Evolutionary conservation across 1,140 invertebrate species (phyloP), one percentile per base, ranked within the genome.

Genomic region (Vollenhovia emeryi): DNA sequence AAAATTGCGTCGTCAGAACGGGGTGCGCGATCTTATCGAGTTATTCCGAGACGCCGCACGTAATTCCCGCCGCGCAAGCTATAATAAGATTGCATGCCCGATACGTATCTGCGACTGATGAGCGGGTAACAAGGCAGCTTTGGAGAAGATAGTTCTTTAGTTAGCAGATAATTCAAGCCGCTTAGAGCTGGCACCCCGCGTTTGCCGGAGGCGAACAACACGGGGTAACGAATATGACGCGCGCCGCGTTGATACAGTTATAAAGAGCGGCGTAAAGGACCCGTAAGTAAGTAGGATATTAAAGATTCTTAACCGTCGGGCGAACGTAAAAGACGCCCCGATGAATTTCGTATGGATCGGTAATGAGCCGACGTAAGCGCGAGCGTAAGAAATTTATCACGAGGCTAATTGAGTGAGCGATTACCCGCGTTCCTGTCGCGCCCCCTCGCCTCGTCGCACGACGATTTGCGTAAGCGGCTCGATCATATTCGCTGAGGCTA

Each of bases 381-480:
- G 27, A 36, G 7, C 8, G 27, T 36, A 48, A 79, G 60, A 33
- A 68, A n/a, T 33, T 82, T 73, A 82, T 57, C 78, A 64, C 30
- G 73, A 27, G 66, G 50, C 52, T 66, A 78, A 73, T 48, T 52
- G 80, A 87, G 83, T 73, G 66, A 84, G n/a, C 62, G 73, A 84
- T 87, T 66, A 71, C 21, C 15, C 13, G 24, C 2, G 1, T 3
- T 24, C 60, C 15, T 15, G 24, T 69, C 40, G 18, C 36, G 21
- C 1, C 33, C 27, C 21, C 36, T 71, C 36, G 8, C 21, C 11
- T 13, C 36, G 33, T 71, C 21, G n/a, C n/a, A 24, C 48, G 13
- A 85, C 21, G 78, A 86, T 82, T 82, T 86, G 33, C 79, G 57
- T 86, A 64, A 78, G 78, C 66, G 50, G 57, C 36, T 36, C 48